Base-by-base conservation (phyloP, 2,113 vertebrate species). In the Anser cygnoides region DNA sequence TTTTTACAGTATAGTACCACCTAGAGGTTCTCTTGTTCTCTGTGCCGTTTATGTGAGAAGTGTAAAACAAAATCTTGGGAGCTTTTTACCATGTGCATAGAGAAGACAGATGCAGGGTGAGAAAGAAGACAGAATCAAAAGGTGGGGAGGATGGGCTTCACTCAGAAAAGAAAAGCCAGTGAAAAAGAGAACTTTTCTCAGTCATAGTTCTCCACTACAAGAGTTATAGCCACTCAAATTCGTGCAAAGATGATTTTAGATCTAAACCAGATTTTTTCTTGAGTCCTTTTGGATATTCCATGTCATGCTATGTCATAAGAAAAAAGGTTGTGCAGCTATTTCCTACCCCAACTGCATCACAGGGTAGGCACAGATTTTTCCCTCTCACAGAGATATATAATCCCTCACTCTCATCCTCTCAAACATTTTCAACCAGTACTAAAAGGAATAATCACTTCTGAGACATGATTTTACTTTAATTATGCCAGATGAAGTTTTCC, bases 1-100 rank as follows among this genome's bases (percentile, higher is more conserved):
- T 54, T 87, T 96, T 96, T 91, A 81, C 84, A 75, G 52, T 74
- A 93, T 71, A 95, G 70, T 93, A 89, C 95, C 94, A 95, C 77
- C 95, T 95, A 94, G 92, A 94, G 96, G 84, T 21, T 87, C 19
- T 78, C 21, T 35, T 50, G 28, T 46, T 46, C 31, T 62, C n/a
- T 87, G n/a, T 77, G 23, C 13, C 44, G 2, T 29, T 71, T 23
- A 54, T 31, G 8, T 31, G 21, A 82, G 61, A 93, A 75, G 8
- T 11, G 13, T 16, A 10, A 93, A 81, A 25, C 3, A 59, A 63
- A 93, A 67, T 12, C 62, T 89, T 49, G 11, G 4, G 6, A 67
- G 12, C 2, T 41, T 75, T 92, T 87, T 37, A 11, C 4, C 7
- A 6, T 37, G 66, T 75, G 19, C 16, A 31, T 3, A 44, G 8